Conservation (phyloP, 37 sponge, comb jelly and placozoan species). For the Geodia barretti region DNA sequence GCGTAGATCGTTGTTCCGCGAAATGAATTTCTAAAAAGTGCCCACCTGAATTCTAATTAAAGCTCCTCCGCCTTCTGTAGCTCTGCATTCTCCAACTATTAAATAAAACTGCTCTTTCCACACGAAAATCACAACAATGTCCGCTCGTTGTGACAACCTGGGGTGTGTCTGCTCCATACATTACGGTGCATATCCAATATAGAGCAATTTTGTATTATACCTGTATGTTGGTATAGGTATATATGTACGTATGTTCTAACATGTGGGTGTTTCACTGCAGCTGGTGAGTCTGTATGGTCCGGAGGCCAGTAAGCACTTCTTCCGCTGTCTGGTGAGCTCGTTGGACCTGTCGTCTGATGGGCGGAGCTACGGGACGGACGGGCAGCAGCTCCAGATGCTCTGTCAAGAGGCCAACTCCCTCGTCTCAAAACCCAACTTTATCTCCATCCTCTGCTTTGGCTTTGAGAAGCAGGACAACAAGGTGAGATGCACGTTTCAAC, state of each 20-base stretch:
- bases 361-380: conserved; percentile 73
- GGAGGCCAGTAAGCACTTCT: conserved; percentile 89
- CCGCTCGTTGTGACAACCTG: too few relatives aligned
- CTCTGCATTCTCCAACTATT: neutral
- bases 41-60: neutral
- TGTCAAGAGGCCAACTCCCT: conserved; percentile 75
- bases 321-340: conserved; percentile 74
- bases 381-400: conserved; percentile 83
- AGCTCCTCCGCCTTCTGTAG: neutral
- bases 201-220: neutral
- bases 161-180: neutral
- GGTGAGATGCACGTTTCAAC: conserved; percentile 23
- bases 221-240: neutral
- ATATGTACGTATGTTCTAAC: neutral
- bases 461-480: conserved; percentile 80
- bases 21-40: conserved; percentile 12
- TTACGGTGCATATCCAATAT: conserved; percentile 16
- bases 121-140: too few relatives aligned
- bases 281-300: conserved; percentile 84
- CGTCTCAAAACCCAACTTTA: conserved; percentile 86
- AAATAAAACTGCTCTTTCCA: too few relatives aligned
- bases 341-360: conserved; percentile 87
- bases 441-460: conserved; percentile 80
- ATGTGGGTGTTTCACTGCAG: too few relatives aligned
- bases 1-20: neutral